phyloP scores from a whole-genome alignment of 2,797 vertebrate genomes.

The Sylvia borin region DNA sequence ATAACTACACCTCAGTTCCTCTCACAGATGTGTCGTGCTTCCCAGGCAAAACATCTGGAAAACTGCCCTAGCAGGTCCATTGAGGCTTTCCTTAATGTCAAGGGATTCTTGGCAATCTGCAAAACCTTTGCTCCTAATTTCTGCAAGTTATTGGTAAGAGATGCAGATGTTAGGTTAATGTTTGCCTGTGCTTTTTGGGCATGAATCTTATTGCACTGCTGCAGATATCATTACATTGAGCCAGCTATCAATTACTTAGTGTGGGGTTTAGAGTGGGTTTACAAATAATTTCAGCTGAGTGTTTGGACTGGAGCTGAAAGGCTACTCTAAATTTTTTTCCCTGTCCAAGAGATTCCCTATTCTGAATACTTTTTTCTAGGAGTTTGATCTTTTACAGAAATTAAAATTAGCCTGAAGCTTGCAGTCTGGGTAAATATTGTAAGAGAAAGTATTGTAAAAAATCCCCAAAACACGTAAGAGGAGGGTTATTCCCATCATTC shows the following conservation, averaged over 20 bases:
- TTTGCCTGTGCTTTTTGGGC: neutral
- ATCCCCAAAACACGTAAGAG: neutral
- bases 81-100: conserved; percentile 2
- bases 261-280: neutral
- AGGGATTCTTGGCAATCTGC: neutral
- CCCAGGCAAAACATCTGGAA: conserved; percentile 31
- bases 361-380: neutral
- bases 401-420: neutral
- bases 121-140: neutral
- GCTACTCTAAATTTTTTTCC: neutral
- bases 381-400: neutral
- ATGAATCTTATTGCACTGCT: neutral
- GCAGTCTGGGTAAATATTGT: neutral
- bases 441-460: neutral
- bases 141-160: neutral
- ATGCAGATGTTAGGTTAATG: neutral
- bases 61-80: neutral
- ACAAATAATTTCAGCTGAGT: neutral
- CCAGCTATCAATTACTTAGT: neutral
- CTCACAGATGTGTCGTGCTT: neutral
- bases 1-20: neutral
- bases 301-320: neutral
- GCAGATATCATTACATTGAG: neutral
- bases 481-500: neutral
- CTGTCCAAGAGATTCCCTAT: neutral